These are phyloP conservation scores for Oedothorax gibbosus DNA, from an alignment of 1,140 invertebrate species.

Conservation along the genomic window DNA sequence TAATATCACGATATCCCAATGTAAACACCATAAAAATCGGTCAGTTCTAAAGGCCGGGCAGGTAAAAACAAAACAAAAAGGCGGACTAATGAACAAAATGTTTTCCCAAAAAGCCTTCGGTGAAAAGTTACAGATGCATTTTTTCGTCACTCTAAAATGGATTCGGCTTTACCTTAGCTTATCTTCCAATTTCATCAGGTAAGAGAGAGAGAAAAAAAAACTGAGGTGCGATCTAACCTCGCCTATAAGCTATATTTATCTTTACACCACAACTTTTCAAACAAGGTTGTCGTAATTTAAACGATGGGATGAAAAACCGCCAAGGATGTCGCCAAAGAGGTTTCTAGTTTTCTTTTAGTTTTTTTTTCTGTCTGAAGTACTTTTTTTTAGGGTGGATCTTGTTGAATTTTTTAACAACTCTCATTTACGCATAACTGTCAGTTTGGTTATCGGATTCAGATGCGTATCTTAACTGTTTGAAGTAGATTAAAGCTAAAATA, in stretches of 20 bases:
- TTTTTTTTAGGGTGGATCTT: too few species aligned
- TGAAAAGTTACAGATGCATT: slow-evolving; percentile 28
- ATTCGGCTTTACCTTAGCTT: slow-evolving; percentile 10
- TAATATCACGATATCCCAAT: not conserved
- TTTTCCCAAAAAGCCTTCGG: slow-evolving; percentile 12
- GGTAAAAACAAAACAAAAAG: not conserved
- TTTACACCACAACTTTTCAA: slow-evolving; percentile 32
- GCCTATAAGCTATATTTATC: slow-evolving; percentile 33
- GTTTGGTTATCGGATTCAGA: too few species aligned
- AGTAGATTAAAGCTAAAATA: too few species aligned
- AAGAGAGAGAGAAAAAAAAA: too few species aligned
- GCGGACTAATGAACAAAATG: slow-evolving; percentile 32
- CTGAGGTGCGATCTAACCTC: slow-evolving; percentile 31
- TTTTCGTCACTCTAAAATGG: slow-evolving; percentile 14
- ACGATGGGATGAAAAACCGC: slow-evolving; percentile 7
- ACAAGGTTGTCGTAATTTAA: not conserved
- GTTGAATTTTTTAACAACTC: too few species aligned
- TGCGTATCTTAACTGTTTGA: too few species aligned
- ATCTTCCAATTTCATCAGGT: slow-evolving; percentile 14
- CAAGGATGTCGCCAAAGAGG: not conserved
- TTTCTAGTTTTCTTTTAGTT: not conserved
- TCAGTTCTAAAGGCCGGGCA: slow-evolving; percentile 18
- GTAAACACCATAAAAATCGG: slow-evolving; percentile 24
- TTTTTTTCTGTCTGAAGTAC: too few species aligned
- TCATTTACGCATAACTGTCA: too few species aligned